Base-by-base conservation (phyloP, 2,888 invertebrate species). In the Tenthredo livida region DNA sequence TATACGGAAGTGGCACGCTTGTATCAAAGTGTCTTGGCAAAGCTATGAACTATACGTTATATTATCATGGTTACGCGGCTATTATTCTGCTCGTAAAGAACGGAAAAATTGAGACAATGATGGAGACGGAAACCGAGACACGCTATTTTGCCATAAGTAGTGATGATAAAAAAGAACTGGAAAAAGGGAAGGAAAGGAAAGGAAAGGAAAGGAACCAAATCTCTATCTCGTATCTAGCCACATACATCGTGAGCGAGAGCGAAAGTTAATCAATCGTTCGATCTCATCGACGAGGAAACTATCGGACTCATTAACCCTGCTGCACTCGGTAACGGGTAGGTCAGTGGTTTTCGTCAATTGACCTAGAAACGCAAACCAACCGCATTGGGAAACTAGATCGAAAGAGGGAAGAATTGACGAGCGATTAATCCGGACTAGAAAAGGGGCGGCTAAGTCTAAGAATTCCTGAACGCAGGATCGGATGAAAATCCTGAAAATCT, bases 41-140 rank as follows among this genome's bases (percentile, higher is more conserved):
- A 90, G 89, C 91, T 80, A 29, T 88, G 89, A 88, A 90, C 89
- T 89, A 91, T 91, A 90, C 92, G 90, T 91, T 92, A 92, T 92
- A 92, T 92, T 90, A 90, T 83, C 25, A 54, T 70, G 72, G 50
- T 84, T 72, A 72, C 72, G 25, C 29, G 70, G 70, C 84, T 50
- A 70, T 84, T 84, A 73, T 84, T 84, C 43, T 72, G n/a, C 54
- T 54, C 25, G n/a, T 15, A 15, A 33, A 54, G 17, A 72, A 25
- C 15, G 21, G 21, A 72, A 82, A 82, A 85, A 54, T 47, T 40
- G 82, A 85, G 40, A 37, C 58, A 50, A n/a, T 54, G 58, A 67
- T 17, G 37, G 89, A 89, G 90, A 88, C 87, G 87, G 86, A 72
- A 72, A 72, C 43, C 17, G 72, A 72, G 72, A 73, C 43, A 73